Base-by-base conservation (phyloP, 2,113 vertebrate species). In the Scalopus aquaticus region DNA sequence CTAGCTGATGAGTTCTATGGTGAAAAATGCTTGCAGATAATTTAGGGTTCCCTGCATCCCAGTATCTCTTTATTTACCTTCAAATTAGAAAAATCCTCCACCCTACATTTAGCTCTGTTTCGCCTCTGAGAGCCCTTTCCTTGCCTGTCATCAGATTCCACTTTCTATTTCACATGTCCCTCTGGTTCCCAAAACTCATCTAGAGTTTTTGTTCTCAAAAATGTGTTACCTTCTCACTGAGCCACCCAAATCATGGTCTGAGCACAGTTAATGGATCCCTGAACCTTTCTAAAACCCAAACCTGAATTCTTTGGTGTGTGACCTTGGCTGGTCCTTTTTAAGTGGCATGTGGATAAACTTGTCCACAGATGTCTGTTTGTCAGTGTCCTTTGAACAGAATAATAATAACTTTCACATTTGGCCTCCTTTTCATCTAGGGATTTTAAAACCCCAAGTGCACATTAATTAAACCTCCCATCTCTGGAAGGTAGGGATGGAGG, bases 361-460 rank as follows among this genome's bases (percentile, higher is more conserved):
- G 80, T 39, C 54, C 49, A 30, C 89, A 93, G 76, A 96, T 94
- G 89, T 91, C 72, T 65, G 78, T 37, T 69, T 44, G 26, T 82
- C 64, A 26, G n/a, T 78, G 30, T 69, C 15, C 83, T 97, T 96
- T 95, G 95, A 94, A 95, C 64, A 54, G 49, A 96, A 93, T 97
- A 91, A 95, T 96, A 90, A 92, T 73, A 95, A 91, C 79, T 74
- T 95, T 94, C 77, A 78, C 93, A 94, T 96, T 93, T 93, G 90
- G 70, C 80, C 26, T 35, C 51, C 84, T 93, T 97, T 97, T 94
- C 95, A 96, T 94, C 95, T 89, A 24, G 51, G 70, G 83, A 95
- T 85, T 89, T 95, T 93, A 94, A 94, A 95, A 62, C 82, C 83
- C 60, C 56, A 74, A 93, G 78, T 89, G 51, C n/a, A 80, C 70